These are phyloP conservation scores for Vannuccia rotundouncinata DNA, from an alignment of 2,888 invertebrate genomes.

Conservation along the genomic window DNA sequence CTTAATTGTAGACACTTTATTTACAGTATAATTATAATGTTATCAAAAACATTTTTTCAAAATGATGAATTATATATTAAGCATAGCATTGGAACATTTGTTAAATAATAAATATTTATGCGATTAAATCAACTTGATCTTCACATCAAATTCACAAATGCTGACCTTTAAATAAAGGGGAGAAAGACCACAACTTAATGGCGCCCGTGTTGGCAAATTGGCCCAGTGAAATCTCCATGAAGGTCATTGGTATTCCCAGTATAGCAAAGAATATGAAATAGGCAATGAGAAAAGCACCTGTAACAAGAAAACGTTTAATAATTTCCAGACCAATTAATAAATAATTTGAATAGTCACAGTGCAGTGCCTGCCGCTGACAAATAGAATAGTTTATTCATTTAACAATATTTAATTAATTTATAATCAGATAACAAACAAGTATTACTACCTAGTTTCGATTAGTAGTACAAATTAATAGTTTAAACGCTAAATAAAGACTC, in stretches of 20 bases:
- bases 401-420: too few species aligned
- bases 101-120: background rate
- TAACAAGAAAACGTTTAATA: background rate
- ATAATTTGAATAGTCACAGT: too few species aligned
- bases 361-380: too few species aligned
- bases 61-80: background rate
- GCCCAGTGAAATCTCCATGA: conserved; percentile 6
- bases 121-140: background rate
- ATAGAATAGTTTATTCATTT: too few species aligned
- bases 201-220: background rate
- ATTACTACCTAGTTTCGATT: too few species aligned
- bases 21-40: background rate
- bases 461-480: too few species aligned
- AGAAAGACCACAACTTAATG: background rate
- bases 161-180: conserved; percentile 22
- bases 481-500: too few species aligned
- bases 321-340: too few species aligned
- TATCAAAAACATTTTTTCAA: background rate
- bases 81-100: background rate
- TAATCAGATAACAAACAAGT: too few species aligned
- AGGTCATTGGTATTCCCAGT: conserved; percentile 25
- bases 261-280: conserved; percentile 15
- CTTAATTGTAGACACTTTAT: background rate
- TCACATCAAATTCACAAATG: background rate
- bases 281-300: conserved; percentile 27